A percentile compares a stretch with the other conserved stretches of the same genome.
Conservation (phyloP, 1,140 invertebrate species). For the Camponotus pennsylvanicus region DNA sequence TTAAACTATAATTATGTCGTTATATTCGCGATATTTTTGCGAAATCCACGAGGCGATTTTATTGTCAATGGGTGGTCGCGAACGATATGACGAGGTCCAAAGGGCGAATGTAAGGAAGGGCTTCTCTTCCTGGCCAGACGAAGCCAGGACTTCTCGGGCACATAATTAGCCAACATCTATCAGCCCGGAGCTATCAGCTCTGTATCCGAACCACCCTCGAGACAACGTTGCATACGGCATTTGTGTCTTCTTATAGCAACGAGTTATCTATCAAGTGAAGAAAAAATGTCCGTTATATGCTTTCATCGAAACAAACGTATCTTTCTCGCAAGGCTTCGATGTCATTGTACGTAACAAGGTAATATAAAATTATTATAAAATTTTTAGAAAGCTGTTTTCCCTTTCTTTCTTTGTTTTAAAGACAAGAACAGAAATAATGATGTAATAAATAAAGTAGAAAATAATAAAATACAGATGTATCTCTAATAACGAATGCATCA, state of each 20-base stretch:
- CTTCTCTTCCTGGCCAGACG: conserved; percentile 79
- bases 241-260: conserved; percentile 63
- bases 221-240: conserved; percentile 66
- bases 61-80: conserved; percentile 74
- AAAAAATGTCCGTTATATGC: conserved; percentile 43
- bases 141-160: conserved; percentile 82
- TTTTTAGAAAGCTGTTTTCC: too few species aligned
- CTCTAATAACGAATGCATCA: background rate
- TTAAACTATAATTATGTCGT: conserved; percentile 21
- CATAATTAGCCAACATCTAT: conserved; percentile 87
- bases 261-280: conserved; percentile 60
- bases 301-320: conserved; percentile 59
- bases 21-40: conserved; percentile 27
- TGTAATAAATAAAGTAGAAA: background rate
- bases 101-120: conserved; percentile 68
- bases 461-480: background rate
- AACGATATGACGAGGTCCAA: conserved; percentile 42
- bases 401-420: background rate
- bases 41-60: conserved; percentile 58
- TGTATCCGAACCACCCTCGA: conserved; percentile 81
- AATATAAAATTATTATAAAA: background rate
- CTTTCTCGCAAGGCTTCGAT: conserved; percentile 40
- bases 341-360: conserved; percentile 9
- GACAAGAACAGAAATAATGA: background rate
- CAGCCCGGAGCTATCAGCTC: conserved; percentile 85